phyloP scores from a whole-genome alignment of 2,113 vertebrate species.

The Callopanchax toddi region DNA sequence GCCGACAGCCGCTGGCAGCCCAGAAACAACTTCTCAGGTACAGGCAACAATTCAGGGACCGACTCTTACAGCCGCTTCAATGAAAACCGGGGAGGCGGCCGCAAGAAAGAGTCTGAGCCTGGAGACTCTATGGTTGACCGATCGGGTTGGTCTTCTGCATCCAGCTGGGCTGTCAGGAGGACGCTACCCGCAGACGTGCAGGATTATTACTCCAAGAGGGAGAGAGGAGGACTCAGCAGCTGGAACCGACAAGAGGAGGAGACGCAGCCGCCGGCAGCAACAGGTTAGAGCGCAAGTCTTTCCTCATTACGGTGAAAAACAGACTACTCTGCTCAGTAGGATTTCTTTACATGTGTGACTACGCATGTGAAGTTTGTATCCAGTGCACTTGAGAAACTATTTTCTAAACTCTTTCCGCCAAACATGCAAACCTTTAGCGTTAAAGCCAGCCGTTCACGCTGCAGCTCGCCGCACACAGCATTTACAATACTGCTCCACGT shows the following conservation, averaged over 20 bases:
- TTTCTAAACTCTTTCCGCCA: too few relatives aligned
- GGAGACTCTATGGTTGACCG: constrained; percentile 86
- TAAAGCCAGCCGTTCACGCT: too few relatives aligned
- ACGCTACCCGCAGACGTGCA: constrained; percentile 96
- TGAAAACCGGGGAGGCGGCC: constrained; percentile 85
- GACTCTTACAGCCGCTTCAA: constrained; percentile 87
- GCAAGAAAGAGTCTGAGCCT: constrained; percentile 84
- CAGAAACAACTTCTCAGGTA: constrained; percentile 89
- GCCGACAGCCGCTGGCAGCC: constrained; percentile 87
- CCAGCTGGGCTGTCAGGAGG: constrained; percentile 95
- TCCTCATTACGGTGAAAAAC: too few relatives aligned
- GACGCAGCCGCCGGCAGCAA: constrained; percentile 59
- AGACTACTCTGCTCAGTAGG: too few relatives aligned
- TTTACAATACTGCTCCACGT: too few relatives aligned
- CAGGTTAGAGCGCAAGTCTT: constrained; percentile 34
- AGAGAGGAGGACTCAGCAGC: constrained; percentile 74
- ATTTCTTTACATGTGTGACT: too few relatives aligned
- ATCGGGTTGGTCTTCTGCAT: constrained; percentile 96
- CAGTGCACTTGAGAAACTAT: too few relatives aligned
- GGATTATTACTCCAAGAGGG: constrained; percentile 95
- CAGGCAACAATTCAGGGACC: constrained; percentile 84
- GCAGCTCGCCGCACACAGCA: too few relatives aligned
- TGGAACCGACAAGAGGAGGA: constrained; percentile 91
- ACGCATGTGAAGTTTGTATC: too few relatives aligned
- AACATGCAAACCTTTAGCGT: too few relatives aligned